Conservation (phyloP, 2,888 invertebrate genomes). For the Xiphydria camelus region DNA sequence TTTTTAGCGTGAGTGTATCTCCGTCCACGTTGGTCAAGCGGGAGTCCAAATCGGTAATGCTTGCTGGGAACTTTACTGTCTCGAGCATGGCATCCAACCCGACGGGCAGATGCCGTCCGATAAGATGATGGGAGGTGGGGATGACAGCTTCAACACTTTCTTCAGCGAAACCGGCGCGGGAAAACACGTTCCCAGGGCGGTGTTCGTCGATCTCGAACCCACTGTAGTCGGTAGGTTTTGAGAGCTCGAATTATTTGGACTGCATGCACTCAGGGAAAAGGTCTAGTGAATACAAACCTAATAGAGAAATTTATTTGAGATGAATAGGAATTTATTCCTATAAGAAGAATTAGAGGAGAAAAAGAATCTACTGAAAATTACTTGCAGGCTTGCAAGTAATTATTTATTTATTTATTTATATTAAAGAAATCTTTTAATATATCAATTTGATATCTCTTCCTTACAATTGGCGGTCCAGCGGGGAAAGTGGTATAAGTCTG, state of each 20-base stretch:
- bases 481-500: too few species aligned
- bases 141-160: constrained; percentile 94
- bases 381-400: too few species aligned
- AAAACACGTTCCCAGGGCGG: constrained; percentile 92
- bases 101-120: constrained; percentile 94
- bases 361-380: too few species aligned
- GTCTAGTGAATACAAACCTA: neutral
- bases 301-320: too few species aligned
- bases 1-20: constrained; percentile 76
- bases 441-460: too few species aligned
- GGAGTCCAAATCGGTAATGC: constrained; percentile 90
- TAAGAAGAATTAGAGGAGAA: too few species aligned
- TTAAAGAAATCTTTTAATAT: too few species aligned
- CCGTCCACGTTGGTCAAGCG: constrained; percentile 78
- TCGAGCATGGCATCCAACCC: constrained; percentile 90
- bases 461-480: too few species aligned
- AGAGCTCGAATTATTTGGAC: neutral
- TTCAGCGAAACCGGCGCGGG: constrained; percentile 94
- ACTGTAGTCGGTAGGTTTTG: constrained; percentile 76
- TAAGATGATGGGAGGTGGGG: constrained; percentile 87
- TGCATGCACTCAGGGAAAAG: neutral
- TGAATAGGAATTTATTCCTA: too few species aligned
- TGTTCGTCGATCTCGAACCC: constrained; percentile 95
- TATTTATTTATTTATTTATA: too few species aligned
- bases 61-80: constrained; percentile 87